Base-by-base conservation (phyloP, 2,888 invertebrate genomes). In the Lutraria lutraria region DNA sequence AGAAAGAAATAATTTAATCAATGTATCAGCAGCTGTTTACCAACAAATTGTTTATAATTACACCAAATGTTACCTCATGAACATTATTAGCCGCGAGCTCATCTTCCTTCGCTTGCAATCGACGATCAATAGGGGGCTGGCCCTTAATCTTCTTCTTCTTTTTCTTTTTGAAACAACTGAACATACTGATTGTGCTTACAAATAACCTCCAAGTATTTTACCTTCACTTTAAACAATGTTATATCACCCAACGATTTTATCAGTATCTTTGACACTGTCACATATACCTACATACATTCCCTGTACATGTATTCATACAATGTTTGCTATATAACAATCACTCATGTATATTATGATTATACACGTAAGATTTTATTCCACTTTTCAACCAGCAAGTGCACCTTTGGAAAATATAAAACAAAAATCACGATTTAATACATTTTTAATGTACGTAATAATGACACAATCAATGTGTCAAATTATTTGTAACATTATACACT, bases 121-220 rank as follows among this genome's bases (percentile, higher is more conserved):
- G 53, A 8, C 87, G 91, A 85, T 91, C 91, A 76, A 91, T 83
- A 29, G 91, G 91, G 52, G 89, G 68, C 54, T 85, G 81, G 12
- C 91, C 91, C 89, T 91, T 92, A 87, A 90, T 87, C 93, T 94
- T 94, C 93, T 94, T 95, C 92, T 94, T 94, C 91, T 94, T 94
- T 92, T 95, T 95, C 76, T 76, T 76, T 83, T 94, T 89, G 89
- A 93, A 94, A 83, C 94, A 94, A 63, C 93, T 87, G 85, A 93
- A 94, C 94, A 94, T 94, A 72, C 29, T 91, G 43, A 43, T 84
- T 31, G 19, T 16, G 34, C 19, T 76, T 76, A 76, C 29, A 68
- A 68, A 68, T 68, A 68, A 68, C 25, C 63, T 25, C 63, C 25
- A 68, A 68, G 25, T 68, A 68, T 68, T 68, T 68, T 25, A 68